Evolutionary conservation across 2,797 vertebrate genomes (phyloP), one percentile per base, ranked within the genome.

Genomic region (Typhlichthys eigenmanni): DNA sequence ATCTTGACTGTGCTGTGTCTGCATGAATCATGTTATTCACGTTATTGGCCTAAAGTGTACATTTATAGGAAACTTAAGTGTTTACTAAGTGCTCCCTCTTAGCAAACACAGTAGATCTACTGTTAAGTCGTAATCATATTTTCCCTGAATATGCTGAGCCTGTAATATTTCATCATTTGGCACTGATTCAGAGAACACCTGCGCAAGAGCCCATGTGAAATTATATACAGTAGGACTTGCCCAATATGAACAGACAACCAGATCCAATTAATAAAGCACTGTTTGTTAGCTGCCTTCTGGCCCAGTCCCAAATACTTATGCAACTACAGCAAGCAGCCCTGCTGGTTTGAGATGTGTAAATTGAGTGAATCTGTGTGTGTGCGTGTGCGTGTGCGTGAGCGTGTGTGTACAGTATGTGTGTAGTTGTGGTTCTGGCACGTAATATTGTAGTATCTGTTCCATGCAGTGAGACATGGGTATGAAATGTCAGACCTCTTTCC

Each of bases 251-350:
- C 78, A 78, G 14, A 45, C 76, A 50, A 81, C 81, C 74, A 65
- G 58, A 83, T 71, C 64, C 76, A 82, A 83, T 88, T 82, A 85
- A 86, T 82, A 87, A 82, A 81, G 68, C 77, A 69, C 68, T 79
- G 80, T 86, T 82, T 79, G 74, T 66, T 60, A 76, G 71, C 52
- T 3, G 19, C 70, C 69, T n/a, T 29, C 75, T 76, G 85, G 80
- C 78, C 0, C 7, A 10, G n/a, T 55, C 60, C 76, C 71, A 83
- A 50, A 53, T 62, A 72, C 68, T 68, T 66, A 64, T 74, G 71
- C 55, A 51, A 73, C 76, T 16, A 13, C n/a, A 47, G 69, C 12
- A 17, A 58, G 63, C 66, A 76, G 47, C 70, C 50, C 51, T 54
- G 58, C 60, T 38, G 63, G 52, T 38, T 9, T 9, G 34, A 38